These are phyloP conservation scores for Xestia sexstrigata DNA, from an alignment of 2,888 invertebrate genomes.

Conservation along the genomic window DNA sequence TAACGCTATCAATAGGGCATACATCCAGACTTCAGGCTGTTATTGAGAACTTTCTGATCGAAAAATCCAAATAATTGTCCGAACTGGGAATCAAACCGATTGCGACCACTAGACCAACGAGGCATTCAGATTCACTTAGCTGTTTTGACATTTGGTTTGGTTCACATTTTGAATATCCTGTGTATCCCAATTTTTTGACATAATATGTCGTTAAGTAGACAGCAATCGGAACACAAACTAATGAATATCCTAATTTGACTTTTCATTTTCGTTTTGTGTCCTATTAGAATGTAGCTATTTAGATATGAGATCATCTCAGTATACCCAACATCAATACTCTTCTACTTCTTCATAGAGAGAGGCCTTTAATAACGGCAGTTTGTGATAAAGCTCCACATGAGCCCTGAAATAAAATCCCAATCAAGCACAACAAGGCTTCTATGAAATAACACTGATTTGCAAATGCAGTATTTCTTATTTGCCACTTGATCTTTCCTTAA, in stretches of 20 bases:
- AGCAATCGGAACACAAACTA: too few relatives aligned
- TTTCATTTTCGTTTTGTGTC: background rate
- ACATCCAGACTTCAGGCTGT: background rate
- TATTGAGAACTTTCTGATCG: background rate
- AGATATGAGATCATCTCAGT: background rate
- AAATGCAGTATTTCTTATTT: background rate
- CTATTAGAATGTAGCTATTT: background rate
- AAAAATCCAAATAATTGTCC: background rate
- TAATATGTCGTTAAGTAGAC: background rate
- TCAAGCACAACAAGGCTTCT: background rate
- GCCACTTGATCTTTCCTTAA: background rate
- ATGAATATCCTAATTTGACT: background rate
- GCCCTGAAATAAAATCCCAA: background rate
- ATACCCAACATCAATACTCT: background rate
- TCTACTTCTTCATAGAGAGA: background rate
- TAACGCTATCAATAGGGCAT: background rate
- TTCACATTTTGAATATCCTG: background rate
- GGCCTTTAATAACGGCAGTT: background rate
- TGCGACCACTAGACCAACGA: background rate
- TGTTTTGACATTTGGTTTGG: background rate
- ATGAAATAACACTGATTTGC: background rate
- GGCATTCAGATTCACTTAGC: background rate
- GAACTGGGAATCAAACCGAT: background rate
- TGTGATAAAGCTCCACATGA: background rate
- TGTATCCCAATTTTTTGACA: background rate